phyloP scores from a whole-genome alignment of 2,888 invertebrate species.

The Empis livida region DNA sequence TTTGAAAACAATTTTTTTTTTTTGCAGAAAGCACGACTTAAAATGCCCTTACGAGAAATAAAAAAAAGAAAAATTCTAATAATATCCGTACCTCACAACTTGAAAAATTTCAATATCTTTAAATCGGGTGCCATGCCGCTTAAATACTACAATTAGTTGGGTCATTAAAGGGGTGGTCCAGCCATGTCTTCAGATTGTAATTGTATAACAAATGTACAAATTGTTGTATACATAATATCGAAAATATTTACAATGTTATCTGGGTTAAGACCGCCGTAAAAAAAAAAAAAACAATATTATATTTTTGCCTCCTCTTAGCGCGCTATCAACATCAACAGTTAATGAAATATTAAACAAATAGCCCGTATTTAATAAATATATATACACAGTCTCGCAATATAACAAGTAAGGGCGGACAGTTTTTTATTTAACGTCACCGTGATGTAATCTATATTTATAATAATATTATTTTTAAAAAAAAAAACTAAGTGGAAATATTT shows the following conservation, averaged over 20 bases:
- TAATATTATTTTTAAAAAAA: no score
- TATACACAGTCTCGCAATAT: constrained; percentile 8
- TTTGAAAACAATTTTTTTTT: no score
- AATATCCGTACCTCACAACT: neutral
- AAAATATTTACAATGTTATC: no score
- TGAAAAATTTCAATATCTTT: neutral
- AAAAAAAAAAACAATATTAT: no score
- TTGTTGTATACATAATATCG: no score
- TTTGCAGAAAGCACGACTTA: no score
- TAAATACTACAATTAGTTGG: constrained; percentile 32
- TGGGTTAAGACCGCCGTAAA: no score
- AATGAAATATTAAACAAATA: constrained; percentile 15
- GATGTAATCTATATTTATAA: no score
- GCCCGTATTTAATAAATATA: constrained; percentile 12
- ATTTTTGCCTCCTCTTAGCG: no score
- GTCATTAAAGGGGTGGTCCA: constrained; percentile 38
- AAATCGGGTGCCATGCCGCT: neutral
- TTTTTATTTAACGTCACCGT: neutral
- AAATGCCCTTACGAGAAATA: no score
- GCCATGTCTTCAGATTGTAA: constrained; percentile 10
- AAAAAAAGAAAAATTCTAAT: neutral
- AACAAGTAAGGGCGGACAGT: constrained; percentile 15
- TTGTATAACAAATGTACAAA: no score
- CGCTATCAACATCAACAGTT: neutral
- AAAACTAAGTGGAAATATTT: no score